Evolutionary conservation across 2,797 vertebrate species (phyloP), one percentile per base, ranked within the genome.

Genomic region (Sandelia bainsii): DNA sequence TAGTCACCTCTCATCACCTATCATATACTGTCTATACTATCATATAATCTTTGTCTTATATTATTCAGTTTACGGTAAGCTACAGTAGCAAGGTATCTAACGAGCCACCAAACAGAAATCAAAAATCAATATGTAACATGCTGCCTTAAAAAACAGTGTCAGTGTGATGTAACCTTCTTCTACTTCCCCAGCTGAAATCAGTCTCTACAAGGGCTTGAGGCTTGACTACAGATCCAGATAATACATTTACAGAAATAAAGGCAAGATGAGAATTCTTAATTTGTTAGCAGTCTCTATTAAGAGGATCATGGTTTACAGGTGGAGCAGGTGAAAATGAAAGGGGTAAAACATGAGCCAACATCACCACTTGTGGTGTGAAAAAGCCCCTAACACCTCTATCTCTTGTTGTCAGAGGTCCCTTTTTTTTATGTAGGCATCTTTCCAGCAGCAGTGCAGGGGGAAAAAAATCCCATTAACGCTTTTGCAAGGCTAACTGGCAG

Each of bases 381-480:
- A 74, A n/a, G 25, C 45, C 23, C 48, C 20, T 1, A 42, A 65
- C 72, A 25, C 42, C 56, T 77, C 59, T 70, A 60, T 82, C 72
- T 63, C 25, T 0, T 9, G 65, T 63, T 13, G 5, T 63, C 51
- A 73, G 56, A 57, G 42, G 62, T 39, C 48, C 12, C 2, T 32
- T 1, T 25, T 1, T 25, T 74, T 34, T 75, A 59, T 58, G 54
- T 2, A 70, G 58, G 72, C 72, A 66, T 79, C 66, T 45, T 45
- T 67, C 65, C 73, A 62, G 69, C 59, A 64, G 72, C 59, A 64
- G 32, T 52, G 72, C 19, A 64, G 72, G 11, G 16, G 11, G 49
- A 52, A 78, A 79, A 69, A 62, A 76, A 73, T 77, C 66, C 68
- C 78, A 81, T 81, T 74, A 86, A 65, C 19, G 27, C 51, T 52